A percentile compares a stretch with the other conserved stretches of the same genome.
These are phyloP conservation scores for Drosophila antonietae DNA, from an alignment of 2,888 invertebrate genomes.

Conservation along the genomic window DNA sequence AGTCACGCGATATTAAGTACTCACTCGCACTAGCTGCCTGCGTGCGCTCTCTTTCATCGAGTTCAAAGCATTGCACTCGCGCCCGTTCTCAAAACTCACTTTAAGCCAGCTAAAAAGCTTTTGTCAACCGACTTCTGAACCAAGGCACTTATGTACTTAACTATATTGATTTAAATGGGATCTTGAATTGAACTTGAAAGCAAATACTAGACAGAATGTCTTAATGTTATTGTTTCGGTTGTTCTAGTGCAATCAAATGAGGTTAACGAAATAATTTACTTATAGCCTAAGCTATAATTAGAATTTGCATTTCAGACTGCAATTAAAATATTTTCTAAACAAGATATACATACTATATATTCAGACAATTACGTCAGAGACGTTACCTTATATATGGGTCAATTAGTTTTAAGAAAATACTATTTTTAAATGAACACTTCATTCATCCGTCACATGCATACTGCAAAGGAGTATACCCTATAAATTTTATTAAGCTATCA, in stretches of 20 bases:
- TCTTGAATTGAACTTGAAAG: background rate
- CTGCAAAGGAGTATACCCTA: background rate
- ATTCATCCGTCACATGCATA: background rate
- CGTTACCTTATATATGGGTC: background rate
- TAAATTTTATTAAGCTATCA: background rate
- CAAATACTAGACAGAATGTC: background rate
- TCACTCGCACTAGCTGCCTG: conserved; percentile 39
- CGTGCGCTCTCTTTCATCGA: conserved; percentile 70
- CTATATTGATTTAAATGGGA: background rate
- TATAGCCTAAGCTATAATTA: background rate
- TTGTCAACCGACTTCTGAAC: conserved; percentile 24
- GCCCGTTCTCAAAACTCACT: conserved; percentile 29
- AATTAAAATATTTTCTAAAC: background rate
- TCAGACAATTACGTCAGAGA: background rate
- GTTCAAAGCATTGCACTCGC: conserved; percentile 32
- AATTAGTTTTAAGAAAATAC: background rate
- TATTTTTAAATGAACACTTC: background rate
- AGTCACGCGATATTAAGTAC: conserved; percentile 71
- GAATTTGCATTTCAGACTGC: background rate
- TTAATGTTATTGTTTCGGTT: background rate
- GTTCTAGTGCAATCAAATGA: background rate
- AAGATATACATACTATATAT: background rate
- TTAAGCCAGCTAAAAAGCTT: conserved; percentile 23
- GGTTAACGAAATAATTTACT: background rate
- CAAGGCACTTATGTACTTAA: background rate